Conservation (phyloP, 1,140 invertebrate genomes). For the Glomeris maerens region DNA sequence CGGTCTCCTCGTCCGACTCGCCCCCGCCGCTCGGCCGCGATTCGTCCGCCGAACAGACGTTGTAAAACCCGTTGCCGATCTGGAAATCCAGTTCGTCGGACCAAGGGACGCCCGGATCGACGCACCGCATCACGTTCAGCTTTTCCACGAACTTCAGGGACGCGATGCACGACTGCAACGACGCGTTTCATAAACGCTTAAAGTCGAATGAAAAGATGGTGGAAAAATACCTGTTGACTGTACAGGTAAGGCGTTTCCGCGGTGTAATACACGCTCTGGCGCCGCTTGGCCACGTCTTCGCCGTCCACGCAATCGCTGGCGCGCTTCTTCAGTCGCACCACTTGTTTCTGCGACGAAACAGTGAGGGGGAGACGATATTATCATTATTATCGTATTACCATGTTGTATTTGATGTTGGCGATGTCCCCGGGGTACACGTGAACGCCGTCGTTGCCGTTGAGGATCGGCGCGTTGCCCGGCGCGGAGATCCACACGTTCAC, state of each 20-base stretch:
- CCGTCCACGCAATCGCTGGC: not conserved
- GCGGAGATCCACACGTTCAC: not conserved
- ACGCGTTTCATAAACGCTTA: not conserved
- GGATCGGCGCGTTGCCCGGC: not conserved
- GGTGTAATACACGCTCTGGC: not conserved
- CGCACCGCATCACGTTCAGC: not conserved
- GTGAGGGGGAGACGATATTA: not conserved
- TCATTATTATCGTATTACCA: not conserved
- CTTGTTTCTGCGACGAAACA: not conserved
- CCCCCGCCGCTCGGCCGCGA: not conserved
- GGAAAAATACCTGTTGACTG: not conserved
- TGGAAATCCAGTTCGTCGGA: not conserved
- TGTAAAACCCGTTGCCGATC: not conserved
- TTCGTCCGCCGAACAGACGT: not conserved
- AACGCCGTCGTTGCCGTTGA: not conserved
- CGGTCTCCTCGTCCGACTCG: not conserved
- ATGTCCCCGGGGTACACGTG: not conserved
- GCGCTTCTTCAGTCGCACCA: not conserved
- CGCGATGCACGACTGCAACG: not conserved
- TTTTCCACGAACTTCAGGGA: not conserved
- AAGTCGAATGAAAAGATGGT: not conserved
- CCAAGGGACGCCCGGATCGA: not conserved
- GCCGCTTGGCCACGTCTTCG: not conserved
- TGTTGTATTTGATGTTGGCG: not conserved
- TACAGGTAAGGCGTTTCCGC: not conserved